Base-by-base conservation (phyloP, 2,113 vertebrate species). In the Calcarius ornatus region DNA sequence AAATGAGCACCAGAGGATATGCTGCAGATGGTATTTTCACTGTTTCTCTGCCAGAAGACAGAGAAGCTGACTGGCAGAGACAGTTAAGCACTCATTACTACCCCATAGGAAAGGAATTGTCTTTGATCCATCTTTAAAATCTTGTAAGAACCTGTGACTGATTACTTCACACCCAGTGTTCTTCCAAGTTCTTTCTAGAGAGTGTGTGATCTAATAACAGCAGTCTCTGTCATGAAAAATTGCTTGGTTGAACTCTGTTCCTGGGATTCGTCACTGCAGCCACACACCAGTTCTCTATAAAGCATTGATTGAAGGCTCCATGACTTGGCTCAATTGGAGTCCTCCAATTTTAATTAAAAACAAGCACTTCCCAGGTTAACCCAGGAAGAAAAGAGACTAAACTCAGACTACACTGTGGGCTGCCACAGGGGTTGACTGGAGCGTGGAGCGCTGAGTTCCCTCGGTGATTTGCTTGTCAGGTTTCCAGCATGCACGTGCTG, bases 401-500 rank as follows among this genome's bases (percentile, higher is more conserved):
- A 40, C 31, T 61, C 25, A 40, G 30, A 35, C 30, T 40, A 38
- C 23, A 4, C 35, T 38, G 23, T 50, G 47, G 30, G 16, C 42
- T 66, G 16, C 35, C 70, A 18, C 23, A 16, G 64, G 40, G 20
- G 4, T 5, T 65, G 40, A 30, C 57, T 60, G 38, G 28, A 83
- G 30, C 0, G 0, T 60, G 38, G 28, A 83, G 30, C 0, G 0
- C 53, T 47, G 20, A 71, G 31, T 30, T 81, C 30, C 31, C 35
- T 47, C 35, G 18, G 28, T 25, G 22, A 12, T 60, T 63, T 59
- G 8, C 10, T 43, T 81, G 12, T 43, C 43, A 50, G 50, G 31
- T n/a, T 69, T 60, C 42, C 38, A 79, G 31, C 22, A n/a, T 2
- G 7, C 2, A 1, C 2, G 1, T 48, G n/a, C 42, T 23, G 20